A percentile compares a stretch with the other conserved stretches of the same genome.
Evolutionary conservation across 2,113 vertebrate species (phyloP).

Genomic region (Ceyx melanurus): DNA sequence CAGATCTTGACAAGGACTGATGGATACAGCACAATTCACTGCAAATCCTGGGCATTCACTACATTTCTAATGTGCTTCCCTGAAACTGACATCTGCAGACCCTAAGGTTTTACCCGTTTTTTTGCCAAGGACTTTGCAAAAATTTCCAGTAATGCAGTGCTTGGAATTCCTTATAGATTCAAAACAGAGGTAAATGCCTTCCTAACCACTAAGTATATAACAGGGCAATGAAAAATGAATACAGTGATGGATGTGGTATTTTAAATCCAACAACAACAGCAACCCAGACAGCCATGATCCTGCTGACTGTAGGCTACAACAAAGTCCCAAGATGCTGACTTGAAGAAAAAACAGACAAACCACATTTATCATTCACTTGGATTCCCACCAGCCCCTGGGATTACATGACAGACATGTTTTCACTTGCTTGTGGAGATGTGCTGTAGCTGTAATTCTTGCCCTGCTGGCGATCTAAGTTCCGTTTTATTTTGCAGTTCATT

Average conservation of each 20-base stretch:
- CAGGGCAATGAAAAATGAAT: not conserved
- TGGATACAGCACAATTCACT: not conserved
- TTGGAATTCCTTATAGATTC: conserved; percentile 7
- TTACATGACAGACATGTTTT: not conserved
- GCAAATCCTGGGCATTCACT: not conserved
- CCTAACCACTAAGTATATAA: conserved; percentile 52
- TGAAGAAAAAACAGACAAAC: conserved; percentile 28
- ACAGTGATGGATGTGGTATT: not conserved
- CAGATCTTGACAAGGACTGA: not conserved
- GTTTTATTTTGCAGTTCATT: not conserved
- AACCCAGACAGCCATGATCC: conserved; percentile 1
- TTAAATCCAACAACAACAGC: conserved; percentile 42
- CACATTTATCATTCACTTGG: conserved; percentile 15
- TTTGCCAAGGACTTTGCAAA: not conserved
- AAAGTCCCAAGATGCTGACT: conserved; percentile 44
- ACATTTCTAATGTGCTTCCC: not conserved
- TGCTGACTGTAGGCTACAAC: conserved; percentile 26
- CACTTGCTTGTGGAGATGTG: not conserved
- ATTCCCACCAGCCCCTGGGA: conserved; percentile 1
- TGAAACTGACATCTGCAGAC: not conserved
- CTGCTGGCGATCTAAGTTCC: not conserved
- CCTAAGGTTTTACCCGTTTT: not conserved
- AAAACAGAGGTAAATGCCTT: conserved; percentile 23
- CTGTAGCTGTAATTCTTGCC: not conserved
- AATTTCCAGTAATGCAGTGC: conserved; percentile 21